These are phyloP conservation scores for Macroglossus sobrinus DNA, from an alignment of 2,113 vertebrate species.

Conservation along the genomic window DNA sequence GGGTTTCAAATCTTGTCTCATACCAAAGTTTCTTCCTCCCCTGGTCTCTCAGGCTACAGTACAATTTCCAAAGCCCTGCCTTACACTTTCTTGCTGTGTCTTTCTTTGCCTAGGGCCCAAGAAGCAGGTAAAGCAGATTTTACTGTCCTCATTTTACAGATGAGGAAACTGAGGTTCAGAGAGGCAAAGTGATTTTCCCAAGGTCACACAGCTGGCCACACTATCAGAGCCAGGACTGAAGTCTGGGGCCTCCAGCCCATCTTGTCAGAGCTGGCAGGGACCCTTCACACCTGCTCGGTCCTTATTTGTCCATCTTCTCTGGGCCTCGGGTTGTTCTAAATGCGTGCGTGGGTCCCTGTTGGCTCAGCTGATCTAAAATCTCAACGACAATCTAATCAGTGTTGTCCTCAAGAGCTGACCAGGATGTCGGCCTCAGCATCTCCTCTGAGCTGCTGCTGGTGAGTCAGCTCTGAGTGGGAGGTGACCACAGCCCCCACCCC, in stretches of 20 bases:
- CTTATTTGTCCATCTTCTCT: neutral
- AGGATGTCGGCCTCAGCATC: neutral
- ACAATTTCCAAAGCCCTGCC: neutral
- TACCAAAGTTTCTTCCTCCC: neutral
- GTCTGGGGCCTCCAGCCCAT: neutral
- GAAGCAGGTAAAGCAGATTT: neutral
- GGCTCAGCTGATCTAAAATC: slow-evolving; percentile 48
- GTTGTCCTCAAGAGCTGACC: neutral
- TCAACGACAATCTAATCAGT: neutral
- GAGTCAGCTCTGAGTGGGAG: neutral
- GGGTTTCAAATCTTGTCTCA: neutral
- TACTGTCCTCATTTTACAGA: neutral
- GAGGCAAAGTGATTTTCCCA: neutral
- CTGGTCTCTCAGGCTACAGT: accelerated
- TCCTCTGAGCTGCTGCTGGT: neutral
- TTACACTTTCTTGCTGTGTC: neutral
- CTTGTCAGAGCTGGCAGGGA: neutral
- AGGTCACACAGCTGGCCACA: neutral
- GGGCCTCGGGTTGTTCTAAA: neutral
- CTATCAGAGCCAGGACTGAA: neutral
- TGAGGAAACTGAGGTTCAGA: neutral
- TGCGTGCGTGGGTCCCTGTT: neutral
- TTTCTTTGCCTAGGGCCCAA: neutral
- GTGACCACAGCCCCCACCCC: neutral
- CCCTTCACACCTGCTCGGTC: neutral